Evolutionary conservation across 2,113 vertebrate genomes (phyloP), one percentile per base, ranked within the genome.

Genomic region (Mobula birostris): DNA sequence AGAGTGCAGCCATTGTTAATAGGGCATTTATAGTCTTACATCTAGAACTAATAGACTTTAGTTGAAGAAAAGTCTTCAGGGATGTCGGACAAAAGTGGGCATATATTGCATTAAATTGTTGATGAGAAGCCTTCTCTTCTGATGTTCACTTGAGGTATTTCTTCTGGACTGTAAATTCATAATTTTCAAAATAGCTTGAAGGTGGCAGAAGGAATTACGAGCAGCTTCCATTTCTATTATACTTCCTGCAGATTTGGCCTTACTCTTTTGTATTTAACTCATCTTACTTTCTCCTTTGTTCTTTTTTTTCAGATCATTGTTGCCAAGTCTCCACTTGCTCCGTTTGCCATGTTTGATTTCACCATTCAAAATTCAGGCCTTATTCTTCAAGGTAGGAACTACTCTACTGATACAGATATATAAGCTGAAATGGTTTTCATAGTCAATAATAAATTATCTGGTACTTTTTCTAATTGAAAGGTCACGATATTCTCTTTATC

Each of bases 271-370:
- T 32, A 21, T 61, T 66, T 32, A n/a, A 63, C 61, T 83, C 48
- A 79, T 56, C 94, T 61, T 29, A 8, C 85, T 29, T 56, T n/a
- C 68, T 19, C 15, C 36, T 72, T 58, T 94, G 36, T 15, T 66
- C 80, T n/a, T 93, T 95, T 48, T 48, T 94, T 97, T 91, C 96
- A 98, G 98, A 96, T 98, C 87, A 96, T 97, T 94, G 95, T 98
- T 94, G 97, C 97, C 94, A 98, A 98, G 94, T 98, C 97, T 3
- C 97, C 98, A 24, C 95, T 98, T 95, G 97, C 98, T 94, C 97
- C 97, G 1, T 97, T 97, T 94, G 95, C 96, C 0, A 56, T 96
- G 76, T 97, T 98, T 94, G 95, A 95, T 95, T 98, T 97, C 95
- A 97, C 96, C 92, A 96, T 98, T 94, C 95, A 97, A 95, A 96